phyloP scores from a whole-genome alignment of 53 echinoderm and acorn worm genomes.

The Paracentrotus lividus region DNA sequence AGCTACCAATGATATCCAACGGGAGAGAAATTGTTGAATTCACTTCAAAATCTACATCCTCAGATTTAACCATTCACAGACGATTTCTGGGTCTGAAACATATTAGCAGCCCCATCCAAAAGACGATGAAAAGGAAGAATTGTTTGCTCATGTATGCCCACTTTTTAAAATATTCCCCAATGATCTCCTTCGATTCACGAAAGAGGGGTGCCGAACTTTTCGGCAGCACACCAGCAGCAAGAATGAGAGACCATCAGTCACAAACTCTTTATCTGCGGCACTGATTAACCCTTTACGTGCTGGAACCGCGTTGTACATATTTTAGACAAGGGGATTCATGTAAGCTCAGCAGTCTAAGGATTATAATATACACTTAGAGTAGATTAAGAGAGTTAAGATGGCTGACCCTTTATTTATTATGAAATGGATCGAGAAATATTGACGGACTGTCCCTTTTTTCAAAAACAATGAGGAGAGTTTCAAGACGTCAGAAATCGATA shows the following conservation, averaged over 20 bases:
- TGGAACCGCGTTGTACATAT: too few relatives aligned
- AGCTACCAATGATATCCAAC: neutral
- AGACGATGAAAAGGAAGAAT: neutral
- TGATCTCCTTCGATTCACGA: neutral
- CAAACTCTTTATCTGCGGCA: neutral
- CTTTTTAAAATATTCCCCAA: too few relatives aligned
- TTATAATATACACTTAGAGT: too few relatives aligned
- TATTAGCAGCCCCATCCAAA: neutral
- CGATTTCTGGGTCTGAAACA: neutral
- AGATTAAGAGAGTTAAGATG: neutral
- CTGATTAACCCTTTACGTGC: too few relatives aligned
- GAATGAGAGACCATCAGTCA: neutral
- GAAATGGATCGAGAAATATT: neutral
- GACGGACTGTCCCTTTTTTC: neutral
- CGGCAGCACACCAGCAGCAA: neutral
- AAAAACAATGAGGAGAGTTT: neutral
- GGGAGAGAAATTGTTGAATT: neutral
- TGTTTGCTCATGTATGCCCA: too few relatives aligned
- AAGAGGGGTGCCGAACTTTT: neutral
- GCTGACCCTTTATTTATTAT: neutral
- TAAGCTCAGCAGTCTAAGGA: too few relatives aligned
- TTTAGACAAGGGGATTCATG: too few relatives aligned
- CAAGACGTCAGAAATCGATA: neutral
- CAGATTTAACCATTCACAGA: neutral
- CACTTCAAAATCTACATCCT: neutral